These are phyloP conservation scores for Coremacera marginata DNA, from an alignment of 2,888 invertebrate species.

Conservation along the genomic window DNA sequence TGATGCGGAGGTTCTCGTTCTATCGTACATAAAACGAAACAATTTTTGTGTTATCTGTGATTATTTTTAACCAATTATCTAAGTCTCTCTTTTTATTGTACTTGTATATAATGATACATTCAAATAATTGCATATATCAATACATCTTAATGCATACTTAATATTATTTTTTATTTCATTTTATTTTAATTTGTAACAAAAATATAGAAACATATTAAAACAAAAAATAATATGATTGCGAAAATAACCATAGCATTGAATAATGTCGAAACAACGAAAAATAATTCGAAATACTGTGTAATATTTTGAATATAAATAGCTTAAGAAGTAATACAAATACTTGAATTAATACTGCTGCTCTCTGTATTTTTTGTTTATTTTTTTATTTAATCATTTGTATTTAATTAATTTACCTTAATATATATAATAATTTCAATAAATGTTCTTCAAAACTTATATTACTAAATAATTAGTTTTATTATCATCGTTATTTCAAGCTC, in stretches of 20 bases:
- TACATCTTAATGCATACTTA: no score
- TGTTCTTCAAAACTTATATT: neutral
- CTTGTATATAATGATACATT: neutral
- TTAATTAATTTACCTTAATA: conserved; percentile 4
- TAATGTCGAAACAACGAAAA: neutral
- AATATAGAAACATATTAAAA: neutral
- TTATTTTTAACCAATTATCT: neutral
- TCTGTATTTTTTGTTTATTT: neutral
- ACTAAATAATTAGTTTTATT: neutral
- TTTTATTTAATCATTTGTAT: neutral
- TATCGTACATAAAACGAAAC: neutral
- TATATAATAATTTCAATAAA: conserved; percentile 5
- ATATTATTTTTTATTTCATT: no score
- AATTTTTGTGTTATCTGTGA: conserved; percentile 1
- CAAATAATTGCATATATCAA: neutral
- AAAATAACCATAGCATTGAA: neutral
- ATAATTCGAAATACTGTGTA: neutral
- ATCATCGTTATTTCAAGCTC: neutral
- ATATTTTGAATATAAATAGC: neutral
- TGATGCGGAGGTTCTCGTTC: neutral
- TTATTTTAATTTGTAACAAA: no score
- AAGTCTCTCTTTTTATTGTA: neutral
- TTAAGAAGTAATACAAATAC: neutral
- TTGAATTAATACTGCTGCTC: neutral
- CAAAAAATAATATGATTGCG: neutral